These are phyloP conservation scores for Galeopterus variegatus DNA, from an alignment of 2,113 vertebrate species.

Conservation along the genomic window DNA sequence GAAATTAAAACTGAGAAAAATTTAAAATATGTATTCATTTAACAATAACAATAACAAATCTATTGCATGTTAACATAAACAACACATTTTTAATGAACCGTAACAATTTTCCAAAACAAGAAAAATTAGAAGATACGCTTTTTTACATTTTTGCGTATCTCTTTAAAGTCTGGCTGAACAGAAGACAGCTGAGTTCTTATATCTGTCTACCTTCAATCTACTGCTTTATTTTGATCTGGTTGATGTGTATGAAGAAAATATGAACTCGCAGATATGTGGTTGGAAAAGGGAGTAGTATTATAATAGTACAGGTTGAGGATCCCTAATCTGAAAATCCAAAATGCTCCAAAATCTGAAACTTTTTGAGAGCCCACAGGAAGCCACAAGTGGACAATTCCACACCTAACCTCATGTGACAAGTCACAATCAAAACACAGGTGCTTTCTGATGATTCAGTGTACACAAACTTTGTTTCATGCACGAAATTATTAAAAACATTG, in stretches of 20 bases:
- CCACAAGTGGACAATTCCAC: no score
- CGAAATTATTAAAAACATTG: no score
- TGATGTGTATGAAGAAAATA: neutral
- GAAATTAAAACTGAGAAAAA: constrained; percentile 41
- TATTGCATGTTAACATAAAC: neutral
- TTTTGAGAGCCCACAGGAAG: no score
- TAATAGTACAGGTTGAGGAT: neutral
- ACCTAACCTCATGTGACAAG: no score
- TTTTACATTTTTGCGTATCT: constrained; percentile 50
- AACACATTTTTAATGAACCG: constrained; percentile 57
- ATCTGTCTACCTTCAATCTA: neutral
- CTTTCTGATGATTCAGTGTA: no score
- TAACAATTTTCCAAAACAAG: constrained; percentile 52
- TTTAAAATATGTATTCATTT: neutral
- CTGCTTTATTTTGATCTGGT: constrained; percentile 19
- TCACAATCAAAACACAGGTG: no score
- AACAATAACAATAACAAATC: neutral
- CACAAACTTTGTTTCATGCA: no score
- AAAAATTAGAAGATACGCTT: neutral
- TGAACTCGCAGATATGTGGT: neutral
- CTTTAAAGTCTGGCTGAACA: neutral
- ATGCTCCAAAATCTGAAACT: no score
- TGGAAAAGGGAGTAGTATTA: constrained; percentile 16
- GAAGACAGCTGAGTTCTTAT: neutral
- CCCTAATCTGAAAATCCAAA: no score